phyloP scores from a whole-genome alignment of 2,888 invertebrate species.

The Dryobota labecula region DNA sequence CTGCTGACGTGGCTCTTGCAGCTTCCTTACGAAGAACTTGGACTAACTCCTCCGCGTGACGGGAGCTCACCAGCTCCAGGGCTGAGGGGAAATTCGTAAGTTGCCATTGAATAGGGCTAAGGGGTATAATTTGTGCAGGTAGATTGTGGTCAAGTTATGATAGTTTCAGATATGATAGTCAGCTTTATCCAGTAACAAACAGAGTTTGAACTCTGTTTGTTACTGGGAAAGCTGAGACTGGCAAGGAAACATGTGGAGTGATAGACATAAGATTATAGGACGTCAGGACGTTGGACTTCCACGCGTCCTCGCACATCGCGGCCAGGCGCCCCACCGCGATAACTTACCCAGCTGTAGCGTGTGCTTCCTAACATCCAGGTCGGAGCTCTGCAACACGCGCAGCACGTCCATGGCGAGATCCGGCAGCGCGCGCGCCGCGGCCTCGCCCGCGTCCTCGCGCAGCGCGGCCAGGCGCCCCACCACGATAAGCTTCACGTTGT shows the following conservation, averaged over 20 bases:
- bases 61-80: slow-evolving; percentile 63
- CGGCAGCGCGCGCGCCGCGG: slow-evolving; percentile 94
- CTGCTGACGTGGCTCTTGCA: slow-evolving; percentile 96
- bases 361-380: slow-evolving; percentile 98
- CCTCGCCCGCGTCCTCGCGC: slow-evolving; percentile 95
- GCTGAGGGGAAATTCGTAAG: slow-evolving; percentile 7
- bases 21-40: slow-evolving; percentile 97
- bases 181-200: too few species aligned
- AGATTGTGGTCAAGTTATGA: background rate
- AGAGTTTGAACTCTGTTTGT: too few species aligned
- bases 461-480: slow-evolving; percentile 97
- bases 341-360: slow-evolving; percentile 94
- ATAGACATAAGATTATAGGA: too few species aligned
- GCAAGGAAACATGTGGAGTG: too few species aligned
- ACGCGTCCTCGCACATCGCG: slow-evolving; percentile 95
- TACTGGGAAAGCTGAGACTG: too few species aligned
- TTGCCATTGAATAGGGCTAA: too few species aligned
- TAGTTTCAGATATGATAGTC: too few species aligned
- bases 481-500: slow-evolving; percentile 99
- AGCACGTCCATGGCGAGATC: slow-evolving; percentile 99
- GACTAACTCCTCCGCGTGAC: slow-evolving; percentile 99
- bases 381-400: slow-evolving; percentile 97
- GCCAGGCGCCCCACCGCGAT: slow-evolving; percentile 98
- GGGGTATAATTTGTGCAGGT: too few species aligned
- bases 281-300: too few species aligned